Percentiles rank a stretch among this genome's conserved stretches.
phyloP scores from a whole-genome alignment of 1,140 invertebrate species.

The Pachyrhynchus sulphureomaculatus region DNA sequence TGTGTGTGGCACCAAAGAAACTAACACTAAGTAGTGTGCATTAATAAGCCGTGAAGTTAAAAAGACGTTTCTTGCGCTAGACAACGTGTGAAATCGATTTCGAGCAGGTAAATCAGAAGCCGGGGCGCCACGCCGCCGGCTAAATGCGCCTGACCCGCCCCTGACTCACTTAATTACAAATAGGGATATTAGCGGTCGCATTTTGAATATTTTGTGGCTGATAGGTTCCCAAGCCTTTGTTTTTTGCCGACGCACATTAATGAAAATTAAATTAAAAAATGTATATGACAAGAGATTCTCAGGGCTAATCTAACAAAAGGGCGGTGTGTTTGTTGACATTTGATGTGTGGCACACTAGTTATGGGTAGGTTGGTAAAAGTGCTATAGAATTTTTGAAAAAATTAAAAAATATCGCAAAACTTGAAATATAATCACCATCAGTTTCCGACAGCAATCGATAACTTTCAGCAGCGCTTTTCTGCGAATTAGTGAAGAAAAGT shows the following conservation, averaged over 20 bases:
- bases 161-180: conserved; percentile 38
- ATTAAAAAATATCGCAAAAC: too few relatives aligned
- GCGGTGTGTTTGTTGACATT: too few relatives aligned
- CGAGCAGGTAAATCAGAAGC: conserved; percentile 37
- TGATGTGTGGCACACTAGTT: too few relatives aligned
- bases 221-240: conserved; percentile 25
- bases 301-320: too few relatives aligned
- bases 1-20: conserved; percentile 10
- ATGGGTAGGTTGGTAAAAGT: too few relatives aligned
- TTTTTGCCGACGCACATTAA: conserved; percentile 20
- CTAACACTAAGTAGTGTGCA: conserved; percentile 22
- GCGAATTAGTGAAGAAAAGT: too few relatives aligned
- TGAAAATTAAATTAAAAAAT: conserved; percentile 22
- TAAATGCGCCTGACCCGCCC: conserved; percentile 26
- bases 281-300: too few relatives aligned
- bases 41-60: conserved; percentile 28
- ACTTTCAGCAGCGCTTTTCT: too few relatives aligned
- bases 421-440: too few relatives aligned
- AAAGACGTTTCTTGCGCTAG: conserved; percentile 30
- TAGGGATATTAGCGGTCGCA: conserved; percentile 28
- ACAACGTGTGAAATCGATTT: conserved; percentile 41
- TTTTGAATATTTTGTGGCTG: conserved; percentile 25
- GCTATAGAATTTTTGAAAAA: too few relatives aligned
- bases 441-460: too few relatives aligned
- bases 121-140: conserved; percentile 38